phyloP scores from a whole-genome alignment of 2,113 vertebrate genomes.

The Toxotes jaculatrix region DNA sequence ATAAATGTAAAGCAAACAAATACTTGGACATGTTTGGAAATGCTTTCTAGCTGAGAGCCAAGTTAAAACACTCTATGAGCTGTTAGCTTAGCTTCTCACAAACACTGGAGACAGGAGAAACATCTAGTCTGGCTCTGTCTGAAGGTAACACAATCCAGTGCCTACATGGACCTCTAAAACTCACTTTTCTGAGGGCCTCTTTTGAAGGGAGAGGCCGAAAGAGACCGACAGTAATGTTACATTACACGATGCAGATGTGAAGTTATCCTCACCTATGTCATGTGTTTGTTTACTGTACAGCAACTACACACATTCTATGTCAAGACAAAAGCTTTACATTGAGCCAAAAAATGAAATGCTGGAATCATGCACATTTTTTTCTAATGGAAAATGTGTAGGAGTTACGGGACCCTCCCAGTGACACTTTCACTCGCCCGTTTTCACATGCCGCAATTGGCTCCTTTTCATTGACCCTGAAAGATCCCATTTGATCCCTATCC shows the following conservation, averaged over 20 bases:
- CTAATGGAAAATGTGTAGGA: constrained; percentile 51
- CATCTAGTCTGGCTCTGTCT: neutral
- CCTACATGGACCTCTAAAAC: too few species aligned
- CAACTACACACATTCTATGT: neutral
- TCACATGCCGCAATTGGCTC: constrained; percentile 42
- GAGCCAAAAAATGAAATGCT: neutral
- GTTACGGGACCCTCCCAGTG: constrained; percentile 57
- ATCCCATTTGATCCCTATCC: constrained; percentile 63
- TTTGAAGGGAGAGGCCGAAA: neutral
- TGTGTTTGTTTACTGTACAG: neutral
- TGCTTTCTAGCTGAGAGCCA: too few species aligned
- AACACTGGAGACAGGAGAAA: neutral
- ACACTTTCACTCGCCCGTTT: constrained; percentile 43
- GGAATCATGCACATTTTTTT: constrained; percentile 1
- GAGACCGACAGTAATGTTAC: too few species aligned
- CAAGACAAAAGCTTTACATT: constrained; percentile 23
- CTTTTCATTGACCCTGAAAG: constrained; percentile 57
- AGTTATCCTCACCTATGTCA: neutral
- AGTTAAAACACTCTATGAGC: neutral
- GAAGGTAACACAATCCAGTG: too few species aligned
- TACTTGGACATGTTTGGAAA: too few species aligned
- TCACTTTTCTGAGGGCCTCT: too few species aligned
- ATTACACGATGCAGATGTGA: too few species aligned
- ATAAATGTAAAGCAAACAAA: neutral
- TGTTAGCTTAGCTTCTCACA: neutral